Conservation (phyloP, 1,140 invertebrate genomes). For the Trichonephila clavata region DNA sequence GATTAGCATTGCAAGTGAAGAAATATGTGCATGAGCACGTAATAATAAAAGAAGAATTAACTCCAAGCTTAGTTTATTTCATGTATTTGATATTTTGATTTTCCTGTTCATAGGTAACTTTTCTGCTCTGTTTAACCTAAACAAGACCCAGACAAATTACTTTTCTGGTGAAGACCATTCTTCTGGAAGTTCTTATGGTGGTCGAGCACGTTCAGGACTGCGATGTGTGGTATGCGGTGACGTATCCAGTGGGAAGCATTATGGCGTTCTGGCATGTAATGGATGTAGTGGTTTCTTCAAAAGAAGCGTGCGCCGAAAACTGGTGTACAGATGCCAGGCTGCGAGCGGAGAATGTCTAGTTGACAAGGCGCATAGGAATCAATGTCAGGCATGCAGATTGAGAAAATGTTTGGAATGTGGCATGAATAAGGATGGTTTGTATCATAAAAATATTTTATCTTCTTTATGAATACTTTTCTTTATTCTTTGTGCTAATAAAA, state of each 20-base stretch:
- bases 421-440: constrained; percentile 84
- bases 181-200: not conserved
- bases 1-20: no score
- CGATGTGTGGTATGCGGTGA: constrained; percentile 62
- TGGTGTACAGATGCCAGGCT: constrained; percentile 94
- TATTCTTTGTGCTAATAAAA: no score
- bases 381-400: constrained; percentile 84
- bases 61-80: no score
- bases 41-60: no score
- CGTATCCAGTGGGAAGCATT: constrained; percentile 67
- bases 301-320: constrained; percentile 95
- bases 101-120: not conserved
- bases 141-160: not conserved
- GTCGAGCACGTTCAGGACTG: not conserved
- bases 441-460: not conserved
- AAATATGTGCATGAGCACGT: no score
- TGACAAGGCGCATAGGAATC: constrained; percentile 92
- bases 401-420: constrained; percentile 84
- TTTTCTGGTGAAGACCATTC: not conserved
- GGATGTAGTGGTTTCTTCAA: constrained; percentile 91
- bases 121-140: not conserved
- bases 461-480: no score
- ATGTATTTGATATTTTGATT: not conserved
- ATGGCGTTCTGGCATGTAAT: constrained; percentile 86
- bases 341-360: constrained; percentile 89